Evolutionary conservation across 2,888 invertebrate genomes (phyloP), one percentile per base, ranked within the genome.

Genomic region (Oegoconia quadripuncta): DNA sequence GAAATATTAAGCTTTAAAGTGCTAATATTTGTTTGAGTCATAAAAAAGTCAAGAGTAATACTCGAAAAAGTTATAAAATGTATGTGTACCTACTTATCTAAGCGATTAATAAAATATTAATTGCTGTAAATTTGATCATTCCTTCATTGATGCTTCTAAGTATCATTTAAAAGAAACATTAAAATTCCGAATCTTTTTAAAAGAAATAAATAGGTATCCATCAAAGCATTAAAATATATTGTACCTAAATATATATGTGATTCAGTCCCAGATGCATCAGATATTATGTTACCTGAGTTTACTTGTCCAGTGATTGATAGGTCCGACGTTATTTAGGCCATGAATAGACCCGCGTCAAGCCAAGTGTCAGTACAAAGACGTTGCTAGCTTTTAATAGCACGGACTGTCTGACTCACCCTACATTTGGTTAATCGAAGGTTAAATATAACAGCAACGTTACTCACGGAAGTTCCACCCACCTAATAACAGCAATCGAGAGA

Each of bases 371-470:
- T 71, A 68, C 70, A 72, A 70, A 80, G 69, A 69, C 64, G 65
- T 52, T 59, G 46, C 52, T 48, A 55, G 65, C 74, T 80, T 73
- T 57, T 71, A 77, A 75, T 83, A 83, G 74, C 62, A 38, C 61
- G 49, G 55, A 52, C 54, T 52, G 42, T 51, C 63, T 83, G 84
- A 84, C 67, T 86, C 84, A 83, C 60, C 55, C 46, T 58, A 59
- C 76, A 74, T 81, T 81, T 67, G 68, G 73, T 71, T 76, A 79
- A 84, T 81, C 77, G 80, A 81, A 75, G 73, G 69, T 74, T 81
- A 75, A 72, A 75, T 73, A 66, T 74, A 74, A 61, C 65, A 46
- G 42, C 48, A 49, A 55, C 53, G 61, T 69, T 69, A 58, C 64
- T 55, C 52, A 50, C 49, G 55, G 57, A 61, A 57, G 46, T 34